Evolutionary conservation across 2,113 vertebrate species (phyloP).

Genomic region (Etheostoma spectabile): DNA sequence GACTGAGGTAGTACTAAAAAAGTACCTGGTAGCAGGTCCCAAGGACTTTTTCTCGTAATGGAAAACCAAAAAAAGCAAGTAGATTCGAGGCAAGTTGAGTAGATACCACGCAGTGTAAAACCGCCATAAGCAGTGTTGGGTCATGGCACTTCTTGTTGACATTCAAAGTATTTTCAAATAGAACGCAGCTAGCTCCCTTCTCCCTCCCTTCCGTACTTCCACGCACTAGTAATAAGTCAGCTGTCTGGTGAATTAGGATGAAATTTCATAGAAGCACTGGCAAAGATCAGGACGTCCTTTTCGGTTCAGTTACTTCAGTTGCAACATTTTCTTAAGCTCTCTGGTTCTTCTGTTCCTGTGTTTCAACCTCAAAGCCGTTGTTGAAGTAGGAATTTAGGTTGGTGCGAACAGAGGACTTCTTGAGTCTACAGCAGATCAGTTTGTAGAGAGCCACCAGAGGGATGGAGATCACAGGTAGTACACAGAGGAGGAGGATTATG

Average conservation of each 20-base stretch:
- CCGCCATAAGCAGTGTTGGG: too few species aligned
- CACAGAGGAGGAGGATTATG: constrained; percentile 82
- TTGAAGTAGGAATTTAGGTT: constrained; percentile 66
- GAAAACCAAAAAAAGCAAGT: too few species aligned
- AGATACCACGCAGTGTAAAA: too few species aligned
- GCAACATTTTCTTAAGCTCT: constrained; percentile 1
- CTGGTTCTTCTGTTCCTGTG: not conserved
- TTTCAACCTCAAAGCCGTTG: constrained; percentile 49
- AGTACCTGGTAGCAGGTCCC: too few species aligned
- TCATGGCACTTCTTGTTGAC: too few species aligned
- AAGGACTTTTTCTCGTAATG: too few species aligned
- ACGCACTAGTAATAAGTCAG: not conserved
- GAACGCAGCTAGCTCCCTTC: too few species aligned
- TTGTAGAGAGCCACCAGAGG: constrained; percentile 80
- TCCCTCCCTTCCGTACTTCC: too few species aligned
- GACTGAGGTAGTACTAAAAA: too few species aligned
- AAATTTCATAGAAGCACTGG: not conserved
- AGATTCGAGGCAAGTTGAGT: too few species aligned
- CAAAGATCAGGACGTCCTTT: not conserved
- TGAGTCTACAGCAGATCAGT: constrained; percentile 59
- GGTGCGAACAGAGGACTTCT: accelerated
- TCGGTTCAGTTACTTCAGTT: not conserved
- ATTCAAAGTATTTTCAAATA: too few species aligned
- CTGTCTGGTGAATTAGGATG: not conserved
- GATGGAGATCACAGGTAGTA: constrained; percentile 81